These are phyloP conservation scores for Amazona finschi DNA, from an alignment of 2,797 vertebrate genomes.

Conservation along the genomic window DNA sequence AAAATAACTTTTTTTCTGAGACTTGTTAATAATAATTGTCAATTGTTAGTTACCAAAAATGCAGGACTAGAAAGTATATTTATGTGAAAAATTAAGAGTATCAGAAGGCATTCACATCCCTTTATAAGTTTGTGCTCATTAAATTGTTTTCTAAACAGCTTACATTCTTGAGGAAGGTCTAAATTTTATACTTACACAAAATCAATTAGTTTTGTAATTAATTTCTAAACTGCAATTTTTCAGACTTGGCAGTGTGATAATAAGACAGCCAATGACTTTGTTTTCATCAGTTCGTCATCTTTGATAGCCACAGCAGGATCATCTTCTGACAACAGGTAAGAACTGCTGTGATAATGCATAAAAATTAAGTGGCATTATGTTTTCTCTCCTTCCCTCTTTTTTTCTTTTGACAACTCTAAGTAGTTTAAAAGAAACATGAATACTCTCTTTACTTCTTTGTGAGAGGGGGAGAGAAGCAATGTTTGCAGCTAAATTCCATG, in stretches of 20 bases:
- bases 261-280: conserved; percentile 96
- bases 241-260: conserved; percentile 97
- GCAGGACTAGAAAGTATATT: not conserved
- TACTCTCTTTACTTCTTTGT: not conserved
- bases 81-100: not conserved
- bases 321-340: conserved; percentile 93
- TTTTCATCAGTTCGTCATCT: conserved; percentile 95
- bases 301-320: conserved; percentile 95
- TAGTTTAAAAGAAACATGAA: not conserved
- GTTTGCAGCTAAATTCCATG: not conserved
- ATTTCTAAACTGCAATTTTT: conserved; percentile 56
- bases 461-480: not conserved
- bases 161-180: not conserved
- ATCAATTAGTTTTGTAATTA: not conserved
- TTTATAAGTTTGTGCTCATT: not conserved
- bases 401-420: not conserved
- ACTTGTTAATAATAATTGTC: not conserved
- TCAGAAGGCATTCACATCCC: not conserved
- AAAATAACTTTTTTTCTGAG: not conserved
- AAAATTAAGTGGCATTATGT: not conserved
- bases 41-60: not conserved
- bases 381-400: not conserved
- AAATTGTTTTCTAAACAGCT: not conserved
- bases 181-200: not conserved
- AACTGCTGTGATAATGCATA: not conserved